Percentiles rank a stretch among this genome's conserved stretches.
These are phyloP conservation scores for Clistopyga incitator DNA, from an alignment of 2,888 invertebrate species.

Conservation along the genomic window DNA sequence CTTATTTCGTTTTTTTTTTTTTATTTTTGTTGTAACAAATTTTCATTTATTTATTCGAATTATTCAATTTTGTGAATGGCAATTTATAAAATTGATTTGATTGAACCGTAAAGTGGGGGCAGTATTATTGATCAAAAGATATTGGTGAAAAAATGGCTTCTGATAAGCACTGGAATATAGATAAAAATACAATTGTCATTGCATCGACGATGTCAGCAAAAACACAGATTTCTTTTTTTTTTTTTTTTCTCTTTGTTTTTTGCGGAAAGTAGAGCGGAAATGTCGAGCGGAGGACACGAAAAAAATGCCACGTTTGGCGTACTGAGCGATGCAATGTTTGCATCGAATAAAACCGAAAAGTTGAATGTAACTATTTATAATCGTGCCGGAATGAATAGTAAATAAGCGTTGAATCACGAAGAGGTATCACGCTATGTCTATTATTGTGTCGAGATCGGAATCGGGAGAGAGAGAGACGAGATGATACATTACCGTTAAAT, in stretches of 20 bases:
- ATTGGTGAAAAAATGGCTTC: not conserved
- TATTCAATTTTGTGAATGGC: not conserved
- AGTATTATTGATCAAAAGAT: not conserved
- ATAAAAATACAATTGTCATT: not conserved
- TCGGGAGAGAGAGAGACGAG: constrained; percentile 5
- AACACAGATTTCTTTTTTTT: not conserved
- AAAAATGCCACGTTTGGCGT: not conserved
- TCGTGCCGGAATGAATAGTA: constrained; percentile 7
- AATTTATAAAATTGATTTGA: too few species aligned
- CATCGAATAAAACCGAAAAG: constrained; percentile 9
- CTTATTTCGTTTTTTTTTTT: not conserved
- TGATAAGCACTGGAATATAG: not conserved
- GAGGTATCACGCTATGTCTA: constrained; percentile 7
- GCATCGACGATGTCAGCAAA: not conserved
- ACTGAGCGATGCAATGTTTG: constrained; percentile 4
- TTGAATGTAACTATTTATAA: not conserved
- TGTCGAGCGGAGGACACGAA: constrained; percentile 5
- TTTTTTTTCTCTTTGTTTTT: not conserved
- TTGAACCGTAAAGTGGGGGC: not conserved
- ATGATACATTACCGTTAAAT: constrained; percentile 9
- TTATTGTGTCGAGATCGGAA: constrained; percentile 18
- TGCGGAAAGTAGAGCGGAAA: constrained; percentile 8
- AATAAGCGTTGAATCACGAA: constrained; percentile 5
- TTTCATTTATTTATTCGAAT: not conserved
- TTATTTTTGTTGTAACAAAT: too few species aligned